A percentile compares a stretch with the other conserved stretches of the same genome.
Conservation (phyloP, 2,888 invertebrate species). For the Phlogophora meticulosa region DNA sequence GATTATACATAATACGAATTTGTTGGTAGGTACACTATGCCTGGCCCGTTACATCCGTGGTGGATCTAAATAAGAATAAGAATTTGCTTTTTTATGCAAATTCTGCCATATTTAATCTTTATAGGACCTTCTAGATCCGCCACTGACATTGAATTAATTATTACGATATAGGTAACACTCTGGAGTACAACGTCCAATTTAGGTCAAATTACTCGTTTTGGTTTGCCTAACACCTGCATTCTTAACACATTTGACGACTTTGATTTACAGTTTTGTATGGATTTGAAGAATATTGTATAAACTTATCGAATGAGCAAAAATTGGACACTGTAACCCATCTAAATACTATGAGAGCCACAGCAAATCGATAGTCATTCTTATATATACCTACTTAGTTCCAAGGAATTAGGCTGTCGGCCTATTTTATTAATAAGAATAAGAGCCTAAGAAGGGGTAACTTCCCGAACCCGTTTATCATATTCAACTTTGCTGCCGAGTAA, state of each 20-base stretch:
- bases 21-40: background rate
- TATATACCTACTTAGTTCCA: slow-evolving; percentile 25
- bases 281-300: background rate
- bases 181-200: slow-evolving; percentile 28
- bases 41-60: background rate
- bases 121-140: background rate
- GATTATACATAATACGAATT: background rate
- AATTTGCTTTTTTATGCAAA: background rate
- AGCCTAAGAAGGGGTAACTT: slow-evolving; percentile 12
- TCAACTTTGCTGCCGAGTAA: slow-evolving; percentile 34
- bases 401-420: slow-evolving; percentile 9
- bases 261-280: background rate
- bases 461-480: slow-evolving; percentile 17
- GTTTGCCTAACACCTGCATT: background rate
- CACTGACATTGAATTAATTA: background rate
- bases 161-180: slow-evolving; percentile 13
- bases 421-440: slow-evolving; percentile 18
- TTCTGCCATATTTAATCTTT: background rate
- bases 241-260: background rate
- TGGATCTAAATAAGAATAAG: background rate
- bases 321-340: slow-evolving; percentile 10
- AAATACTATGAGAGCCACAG: slow-evolving; percentile 38
- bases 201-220: background rate
- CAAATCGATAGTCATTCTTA: slow-evolving; percentile 12
- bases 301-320: slow-evolving; percentile 9